Percentiles rank a stretch among this genome's conserved stretches.
phyloP scores from a whole-genome alignment of 2,888 invertebrate genomes.

The Plagiodera versicolora region DNA sequence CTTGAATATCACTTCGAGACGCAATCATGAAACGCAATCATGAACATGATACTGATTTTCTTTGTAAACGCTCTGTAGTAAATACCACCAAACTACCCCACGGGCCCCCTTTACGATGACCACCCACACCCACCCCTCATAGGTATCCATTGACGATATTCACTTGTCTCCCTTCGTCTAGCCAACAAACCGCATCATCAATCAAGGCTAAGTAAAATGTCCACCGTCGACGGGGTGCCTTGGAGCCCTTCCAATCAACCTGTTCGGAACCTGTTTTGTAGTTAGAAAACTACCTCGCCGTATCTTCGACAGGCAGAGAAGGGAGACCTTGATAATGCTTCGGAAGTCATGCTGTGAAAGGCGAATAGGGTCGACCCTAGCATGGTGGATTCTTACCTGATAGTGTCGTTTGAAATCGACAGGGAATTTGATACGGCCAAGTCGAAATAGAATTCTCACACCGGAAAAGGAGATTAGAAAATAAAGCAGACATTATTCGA shows the following conservation, averaged over 20 bases:
- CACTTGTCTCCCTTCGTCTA: slow-evolving; percentile 23
- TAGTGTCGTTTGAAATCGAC: slow-evolving; percentile 3
- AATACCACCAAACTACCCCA: too few relatives aligned
- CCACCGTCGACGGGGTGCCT: slow-evolving; percentile 35
- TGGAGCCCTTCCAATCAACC: slow-evolving; percentile 36
- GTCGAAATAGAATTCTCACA: neutral
- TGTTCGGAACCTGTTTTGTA: slow-evolving; percentile 32
- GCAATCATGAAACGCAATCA: too few relatives aligned
- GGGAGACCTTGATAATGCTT: neutral
- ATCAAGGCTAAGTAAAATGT: slow-evolving; percentile 41
- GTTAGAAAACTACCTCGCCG: slow-evolving; percentile 9
- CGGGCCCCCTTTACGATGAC: slow-evolving; percentile 15
- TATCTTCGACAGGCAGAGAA: neutral
- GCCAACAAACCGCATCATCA: slow-evolving; percentile 35
- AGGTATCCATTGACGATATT: slow-evolving; percentile 24
- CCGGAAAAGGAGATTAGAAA: too few relatives aligned
- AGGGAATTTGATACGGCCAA: slow-evolving; percentile 6
- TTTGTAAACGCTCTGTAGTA: too few relatives aligned
- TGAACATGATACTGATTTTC: too few relatives aligned
- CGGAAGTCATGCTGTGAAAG: slow-evolving; percentile 3
- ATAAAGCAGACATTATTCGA: too few relatives aligned
- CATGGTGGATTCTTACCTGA: slow-evolving; percentile 6
- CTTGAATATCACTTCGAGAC: too few relatives aligned
- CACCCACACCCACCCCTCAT: slow-evolving; percentile 22
- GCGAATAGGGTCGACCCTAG: neutral